A percentile compares a stretch with the other conserved stretches of the same genome.
These are phyloP conservation scores for Drosophila mimica DNA, from an alignment of 2,888 invertebrate species.

Conservation along the genomic window DNA sequence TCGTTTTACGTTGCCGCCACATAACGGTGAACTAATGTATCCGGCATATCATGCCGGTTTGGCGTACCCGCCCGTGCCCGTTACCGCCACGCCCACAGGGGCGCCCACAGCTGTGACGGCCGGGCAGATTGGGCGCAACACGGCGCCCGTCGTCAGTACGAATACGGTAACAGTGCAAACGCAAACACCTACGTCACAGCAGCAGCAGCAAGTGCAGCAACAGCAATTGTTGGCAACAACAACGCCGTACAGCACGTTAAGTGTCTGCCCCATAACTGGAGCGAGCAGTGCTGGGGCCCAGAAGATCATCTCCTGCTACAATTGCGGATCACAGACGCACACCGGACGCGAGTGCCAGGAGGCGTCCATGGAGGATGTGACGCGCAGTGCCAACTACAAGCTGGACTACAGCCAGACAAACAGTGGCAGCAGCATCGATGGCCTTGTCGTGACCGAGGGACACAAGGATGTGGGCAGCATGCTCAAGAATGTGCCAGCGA, in stretches of 20 bases:
- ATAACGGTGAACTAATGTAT: conserved; percentile 87
- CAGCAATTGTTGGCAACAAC: conserved; percentile 84
- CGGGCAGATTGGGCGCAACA: conserved; percentile 61
- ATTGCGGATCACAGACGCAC: conserved; percentile 95
- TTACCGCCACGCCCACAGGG: conserved; percentile 58
- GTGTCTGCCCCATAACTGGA: conserved; percentile 71
- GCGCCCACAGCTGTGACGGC: conserved; percentile 71
- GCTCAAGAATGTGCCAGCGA: conserved; percentile 54
- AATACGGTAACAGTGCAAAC: conserved; percentile 78
- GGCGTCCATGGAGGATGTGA: conserved; percentile 96
- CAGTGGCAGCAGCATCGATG: conserved; percentile 36
- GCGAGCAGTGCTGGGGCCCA: conserved; percentile 44
- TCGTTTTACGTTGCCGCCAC: conserved; percentile 85
- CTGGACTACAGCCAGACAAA: conserved; percentile 86
- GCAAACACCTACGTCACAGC: conserved; percentile 53
- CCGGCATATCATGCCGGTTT: conserved; percentile 84
- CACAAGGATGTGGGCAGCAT: conserved; percentile 56
- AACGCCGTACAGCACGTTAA: conserved; percentile 77
- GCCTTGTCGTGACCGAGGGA: conserved; percentile 26
- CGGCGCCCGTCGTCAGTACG: conserved; percentile 60
- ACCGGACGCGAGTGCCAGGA: conserved; percentile 94
- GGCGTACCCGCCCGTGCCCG: conserved; percentile 74
- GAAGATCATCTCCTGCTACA: conserved; percentile 90
- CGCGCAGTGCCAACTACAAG: conserved; percentile 89
- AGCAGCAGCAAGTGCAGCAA: conserved; percentile 38